phyloP scores from a whole-genome alignment of 2,797 vertebrate genomes.

The Paramormyrops hopkinsi region DNA sequence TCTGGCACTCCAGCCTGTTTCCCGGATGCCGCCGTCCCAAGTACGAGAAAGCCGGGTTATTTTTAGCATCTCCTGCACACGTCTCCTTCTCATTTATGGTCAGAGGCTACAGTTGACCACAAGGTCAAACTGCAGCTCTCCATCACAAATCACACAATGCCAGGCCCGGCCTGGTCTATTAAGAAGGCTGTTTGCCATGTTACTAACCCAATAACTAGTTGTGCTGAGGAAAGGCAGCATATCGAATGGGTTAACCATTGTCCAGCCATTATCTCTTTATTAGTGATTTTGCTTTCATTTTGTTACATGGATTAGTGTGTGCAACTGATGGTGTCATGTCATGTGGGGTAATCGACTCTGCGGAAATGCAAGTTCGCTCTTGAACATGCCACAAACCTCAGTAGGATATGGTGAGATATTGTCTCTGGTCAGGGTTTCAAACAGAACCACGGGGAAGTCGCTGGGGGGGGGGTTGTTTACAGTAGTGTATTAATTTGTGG shows the following conservation, averaged over 20 bases:
- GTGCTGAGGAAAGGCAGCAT: not conserved
- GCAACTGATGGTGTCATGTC: not conserved
- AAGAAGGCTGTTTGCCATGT: not conserved
- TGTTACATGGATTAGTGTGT: not conserved
- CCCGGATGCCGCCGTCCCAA: not conserved
- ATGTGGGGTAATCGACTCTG: not conserved
- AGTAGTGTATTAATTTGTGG: not conserved
- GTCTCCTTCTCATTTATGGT: slow-evolving; percentile 4
- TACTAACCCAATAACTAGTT: not conserved
- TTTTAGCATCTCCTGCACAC: not conserved
- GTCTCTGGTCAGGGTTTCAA: not conserved
- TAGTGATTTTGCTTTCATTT: not conserved
- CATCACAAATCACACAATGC: not conserved
- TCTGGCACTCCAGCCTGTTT: not conserved
- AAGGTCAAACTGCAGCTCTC: slow-evolving; percentile 3
- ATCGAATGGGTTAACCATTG: not conserved
- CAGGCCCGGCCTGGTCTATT: not conserved
- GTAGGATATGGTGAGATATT: not conserved
- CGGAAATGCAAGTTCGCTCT: not conserved
- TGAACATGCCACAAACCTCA: not conserved
- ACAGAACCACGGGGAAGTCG: not conserved
- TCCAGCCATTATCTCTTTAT: not conserved
- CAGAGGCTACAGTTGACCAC: not conserved
- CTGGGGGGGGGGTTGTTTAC: not conserved
- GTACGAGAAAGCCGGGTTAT: not conserved